Conservation (phyloP, 2,888 invertebrate genomes). For the Acleris sparsana region DNA sequence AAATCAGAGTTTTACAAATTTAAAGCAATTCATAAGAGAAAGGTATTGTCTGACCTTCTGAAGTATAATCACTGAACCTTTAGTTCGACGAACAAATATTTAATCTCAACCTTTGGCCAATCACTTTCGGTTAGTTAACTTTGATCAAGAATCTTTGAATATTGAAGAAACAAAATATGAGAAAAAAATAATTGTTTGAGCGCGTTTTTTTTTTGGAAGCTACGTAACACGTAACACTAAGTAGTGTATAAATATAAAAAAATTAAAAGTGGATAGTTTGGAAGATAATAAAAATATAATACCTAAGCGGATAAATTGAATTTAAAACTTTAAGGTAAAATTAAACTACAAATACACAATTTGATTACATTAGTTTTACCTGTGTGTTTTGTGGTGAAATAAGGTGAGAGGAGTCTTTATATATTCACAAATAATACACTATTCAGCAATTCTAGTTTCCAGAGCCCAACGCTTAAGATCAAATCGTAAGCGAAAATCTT, state of each 20-base stretch:
- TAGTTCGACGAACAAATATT: neutral
- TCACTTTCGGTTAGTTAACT: neutral
- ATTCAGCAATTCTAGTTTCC: too few species aligned
- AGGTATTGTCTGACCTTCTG: conserved; percentile 3
- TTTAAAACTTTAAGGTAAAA: too few species aligned
- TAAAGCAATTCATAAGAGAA: neutral
- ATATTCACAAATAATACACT: too few species aligned
- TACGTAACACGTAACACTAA: neutral
- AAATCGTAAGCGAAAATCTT: neutral
- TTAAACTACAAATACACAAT: too few species aligned
- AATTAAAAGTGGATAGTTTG: neutral
- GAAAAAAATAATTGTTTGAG: neutral
- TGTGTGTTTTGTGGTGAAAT: too few species aligned
- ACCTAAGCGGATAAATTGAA: too few species aligned
- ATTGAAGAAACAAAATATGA: neutral
- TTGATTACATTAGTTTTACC: too few species aligned
- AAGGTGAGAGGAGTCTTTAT: too few species aligned
- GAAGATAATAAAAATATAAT: neutral
- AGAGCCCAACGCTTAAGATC: too few species aligned
- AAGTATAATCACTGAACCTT: conserved; percentile 1
- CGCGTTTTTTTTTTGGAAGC: too few species aligned
- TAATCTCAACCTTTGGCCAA: neutral
- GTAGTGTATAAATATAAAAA: neutral
- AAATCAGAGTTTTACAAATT: neutral
- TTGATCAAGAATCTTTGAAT: neutral